A percentile compares a stretch with the other conserved stretches of the same genome.
These are phyloP conservation scores for Pristis pectinata DNA, from an alignment of 2,797 vertebrate species.

Conservation along the genomic window DNA sequence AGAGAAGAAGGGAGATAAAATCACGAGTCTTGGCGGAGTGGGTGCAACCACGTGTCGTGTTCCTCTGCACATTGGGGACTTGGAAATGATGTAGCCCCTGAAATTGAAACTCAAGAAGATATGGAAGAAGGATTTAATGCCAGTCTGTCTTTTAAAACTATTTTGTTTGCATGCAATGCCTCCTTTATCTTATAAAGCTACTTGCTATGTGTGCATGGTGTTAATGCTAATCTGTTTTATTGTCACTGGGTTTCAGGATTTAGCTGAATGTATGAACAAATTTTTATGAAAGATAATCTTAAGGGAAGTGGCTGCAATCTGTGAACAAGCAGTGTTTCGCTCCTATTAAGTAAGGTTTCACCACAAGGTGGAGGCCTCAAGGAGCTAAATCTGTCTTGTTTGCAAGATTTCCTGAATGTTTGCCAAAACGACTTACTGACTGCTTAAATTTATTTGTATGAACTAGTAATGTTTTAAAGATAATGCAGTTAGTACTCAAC, in stretches of 20 bases:
- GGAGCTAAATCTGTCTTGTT: background rate
- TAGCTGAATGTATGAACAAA: no score
- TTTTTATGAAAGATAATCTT: background rate
- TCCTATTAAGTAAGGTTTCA: background rate
- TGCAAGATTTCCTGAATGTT: background rate
- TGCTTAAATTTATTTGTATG: background rate
- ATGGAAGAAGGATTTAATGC: background rate
- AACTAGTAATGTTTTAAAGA: background rate
- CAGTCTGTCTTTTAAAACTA: no score
- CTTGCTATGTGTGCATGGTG: background rate
- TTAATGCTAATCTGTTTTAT: background rate
- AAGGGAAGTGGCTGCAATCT: background rate
- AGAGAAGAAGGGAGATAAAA: no score
- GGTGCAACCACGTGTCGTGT: background rate
- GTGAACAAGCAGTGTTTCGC: background rate
- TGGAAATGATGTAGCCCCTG: background rate
- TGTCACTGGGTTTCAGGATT: background rate
- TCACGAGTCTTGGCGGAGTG: background rate
- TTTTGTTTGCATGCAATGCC: background rate
- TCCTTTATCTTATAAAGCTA: background rate
- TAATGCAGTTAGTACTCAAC: background rate
- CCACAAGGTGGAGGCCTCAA: slow-evolving; percentile 13
- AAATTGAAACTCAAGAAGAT: background rate
- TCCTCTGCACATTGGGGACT: background rate
- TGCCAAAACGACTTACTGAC: background rate